A percentile compares a stretch with the other conserved stretches of the same genome.
These are phyloP conservation scores for Leptopilina boulardi DNA, from an alignment of 1,140 invertebrate species.

Conservation along the genomic window DNA sequence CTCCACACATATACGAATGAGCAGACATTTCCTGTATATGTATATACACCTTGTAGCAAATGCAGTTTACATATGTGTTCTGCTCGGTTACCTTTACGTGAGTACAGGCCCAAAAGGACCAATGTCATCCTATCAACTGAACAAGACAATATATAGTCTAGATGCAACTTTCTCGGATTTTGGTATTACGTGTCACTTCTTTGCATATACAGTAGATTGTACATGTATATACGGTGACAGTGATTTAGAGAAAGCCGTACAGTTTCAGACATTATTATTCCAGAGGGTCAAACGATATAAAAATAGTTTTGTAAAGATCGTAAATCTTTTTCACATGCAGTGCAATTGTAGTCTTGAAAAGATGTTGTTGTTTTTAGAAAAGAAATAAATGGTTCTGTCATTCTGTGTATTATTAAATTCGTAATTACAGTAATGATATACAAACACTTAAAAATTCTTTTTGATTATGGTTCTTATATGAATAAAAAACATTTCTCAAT, in stretches of 20 bases:
- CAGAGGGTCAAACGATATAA: background rate
- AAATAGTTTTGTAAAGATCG: background rate
- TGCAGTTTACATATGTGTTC: conserved; percentile 31
- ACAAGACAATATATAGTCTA: conserved; percentile 52
- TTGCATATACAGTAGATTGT: background rate
- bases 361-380: background rate
- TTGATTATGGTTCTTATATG: too few species aligned
- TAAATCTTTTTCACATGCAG: background rate
- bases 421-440: too few species aligned
- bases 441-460: too few species aligned
- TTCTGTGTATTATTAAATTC: background rate
- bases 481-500: too few species aligned
- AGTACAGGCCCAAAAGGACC: conserved; percentile 37
- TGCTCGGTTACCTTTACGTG: background rate
- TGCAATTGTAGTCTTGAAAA: background rate
- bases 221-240: background rate
- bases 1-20: conserved; percentile 25
- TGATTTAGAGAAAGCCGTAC: background rate
- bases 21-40: background rate
- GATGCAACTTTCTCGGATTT: conserved; percentile 3
- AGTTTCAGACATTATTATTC: conserved; percentile 12
- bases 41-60: conserved; percentile 23
- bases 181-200: background rate
- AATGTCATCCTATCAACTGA: conserved; percentile 64
- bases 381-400: background rate